Conservation (phyloP, 2,888 invertebrate genomes). For the Rhamnusium bicolor region DNA sequence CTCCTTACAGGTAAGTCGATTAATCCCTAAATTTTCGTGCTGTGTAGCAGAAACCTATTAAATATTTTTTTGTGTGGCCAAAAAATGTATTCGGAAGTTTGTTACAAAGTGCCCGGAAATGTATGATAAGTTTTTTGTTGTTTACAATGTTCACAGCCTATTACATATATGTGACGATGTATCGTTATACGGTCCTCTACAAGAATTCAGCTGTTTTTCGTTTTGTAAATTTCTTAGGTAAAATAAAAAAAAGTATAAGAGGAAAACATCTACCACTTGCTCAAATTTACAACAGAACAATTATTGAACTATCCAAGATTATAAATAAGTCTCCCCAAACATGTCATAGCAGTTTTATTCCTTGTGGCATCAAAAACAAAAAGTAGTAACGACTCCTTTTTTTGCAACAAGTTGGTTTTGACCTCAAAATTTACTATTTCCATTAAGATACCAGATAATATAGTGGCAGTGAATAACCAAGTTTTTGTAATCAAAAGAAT, state of each 20-base stretch:
- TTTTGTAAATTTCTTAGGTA: slow-evolving; percentile 27
- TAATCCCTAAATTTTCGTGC: too few species aligned
- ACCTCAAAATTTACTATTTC: background rate
- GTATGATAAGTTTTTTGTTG: slow-evolving; percentile 19
- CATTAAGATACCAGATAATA: background rate
- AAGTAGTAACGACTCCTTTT: background rate
- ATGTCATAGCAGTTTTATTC: background rate
- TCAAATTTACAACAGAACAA: background rate
- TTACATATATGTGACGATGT: slow-evolving; percentile 23
- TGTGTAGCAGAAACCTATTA: background rate
- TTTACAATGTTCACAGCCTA: slow-evolving; percentile 17
- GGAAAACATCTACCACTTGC: background rate
- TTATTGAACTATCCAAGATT: background rate
- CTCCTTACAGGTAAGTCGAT: too few species aligned
- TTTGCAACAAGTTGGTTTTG: background rate
- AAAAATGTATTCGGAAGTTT: background rate
- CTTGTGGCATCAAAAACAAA: background rate
- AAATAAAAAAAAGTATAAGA: slow-evolving; percentile 8
- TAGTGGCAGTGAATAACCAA: background rate
- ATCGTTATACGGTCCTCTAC: background rate
- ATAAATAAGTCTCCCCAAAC: background rate
- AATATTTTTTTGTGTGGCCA: background rate
- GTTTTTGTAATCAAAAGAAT: background rate
- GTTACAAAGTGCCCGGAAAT: background rate
- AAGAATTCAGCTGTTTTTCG: slow-evolving; percentile 21